Percentiles rank a stretch among this genome's conserved stretches.
phyloP scores from a whole-genome alignment of 2,888 invertebrate genomes.

The Mesorhabditis sp. region DNA sequence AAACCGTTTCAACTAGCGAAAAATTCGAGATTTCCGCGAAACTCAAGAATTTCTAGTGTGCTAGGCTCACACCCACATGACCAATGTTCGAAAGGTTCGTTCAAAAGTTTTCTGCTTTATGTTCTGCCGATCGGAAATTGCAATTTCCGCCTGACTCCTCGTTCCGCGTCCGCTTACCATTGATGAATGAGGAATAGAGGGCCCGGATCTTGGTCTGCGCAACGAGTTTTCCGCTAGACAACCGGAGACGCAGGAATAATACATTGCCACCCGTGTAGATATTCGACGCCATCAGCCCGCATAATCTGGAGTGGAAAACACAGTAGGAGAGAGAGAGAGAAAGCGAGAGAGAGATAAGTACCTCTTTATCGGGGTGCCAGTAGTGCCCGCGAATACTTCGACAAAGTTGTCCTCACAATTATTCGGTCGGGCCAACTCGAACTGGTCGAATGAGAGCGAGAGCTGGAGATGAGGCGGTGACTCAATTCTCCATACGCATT shows the following conservation, averaged over 20 bases:
- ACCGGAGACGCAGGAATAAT: slow-evolving; percentile 35
- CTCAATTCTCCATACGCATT: slow-evolving; percentile 49
- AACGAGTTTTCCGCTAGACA: slow-evolving; percentile 24
- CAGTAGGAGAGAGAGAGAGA: slow-evolving; percentile 17
- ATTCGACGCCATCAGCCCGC: slow-evolving; percentile 35
- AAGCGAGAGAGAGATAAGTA: slow-evolving; percentile 16
- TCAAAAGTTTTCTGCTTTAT: no score
- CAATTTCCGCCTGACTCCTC: not conserved
- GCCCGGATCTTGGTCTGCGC: slow-evolving; percentile 26
- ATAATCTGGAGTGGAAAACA: slow-evolving; percentile 27
- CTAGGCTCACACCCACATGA: no score
- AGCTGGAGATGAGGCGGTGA: slow-evolving; percentile 31
- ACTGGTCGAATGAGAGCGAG: slow-evolving; percentile 47
- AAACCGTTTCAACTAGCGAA: not conserved
- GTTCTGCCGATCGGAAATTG: not conserved
- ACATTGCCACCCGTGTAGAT: slow-evolving; percentile 32
- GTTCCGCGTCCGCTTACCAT: slow-evolving; percentile 20
- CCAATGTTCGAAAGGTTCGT: no score
- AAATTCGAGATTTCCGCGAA: not conserved
- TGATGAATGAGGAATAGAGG: slow-evolving; percentile 32
- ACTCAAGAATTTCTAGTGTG: not conserved
- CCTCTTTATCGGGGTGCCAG: not conserved
- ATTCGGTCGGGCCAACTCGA: slow-evolving; percentile 49
- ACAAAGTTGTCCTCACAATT: slow-evolving; percentile 53
- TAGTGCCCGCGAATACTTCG: slow-evolving; percentile 48